These are phyloP conservation scores for Poecilobothrus nobilitatus DNA, from an alignment of 2,888 invertebrate genomes.

Conservation along the genomic window DNA sequence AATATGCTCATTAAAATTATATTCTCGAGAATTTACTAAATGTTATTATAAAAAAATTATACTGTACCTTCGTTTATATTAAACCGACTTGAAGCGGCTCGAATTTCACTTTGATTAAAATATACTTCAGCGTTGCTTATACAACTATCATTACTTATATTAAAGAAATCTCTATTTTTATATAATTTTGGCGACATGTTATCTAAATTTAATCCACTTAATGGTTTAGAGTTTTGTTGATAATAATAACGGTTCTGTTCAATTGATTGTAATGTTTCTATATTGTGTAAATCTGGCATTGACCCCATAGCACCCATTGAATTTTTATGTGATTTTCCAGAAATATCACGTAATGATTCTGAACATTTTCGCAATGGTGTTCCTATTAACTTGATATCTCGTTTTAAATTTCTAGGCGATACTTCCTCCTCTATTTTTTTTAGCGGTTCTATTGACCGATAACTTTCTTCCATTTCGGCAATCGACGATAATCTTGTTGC, in stretches of 20 bases:
- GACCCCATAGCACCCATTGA: constrained; percentile 38
- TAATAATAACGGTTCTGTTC: constrained; percentile 42
- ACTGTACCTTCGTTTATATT: constrained; percentile 35
- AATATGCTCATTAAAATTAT: no score
- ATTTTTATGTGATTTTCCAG: constrained; percentile 30
- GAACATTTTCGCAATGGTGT: constrained; percentile 40
- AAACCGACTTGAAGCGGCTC: constrained; percentile 43
- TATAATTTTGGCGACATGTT: constrained; percentile 13
- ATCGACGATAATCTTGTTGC: background rate
- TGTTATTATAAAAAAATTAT: no score
- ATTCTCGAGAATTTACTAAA: no score
- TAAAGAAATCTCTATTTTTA: constrained; percentile 28
- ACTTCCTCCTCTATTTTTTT: background rate
- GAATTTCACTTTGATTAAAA: constrained; percentile 41
- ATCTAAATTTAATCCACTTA: constrained; percentile 15
- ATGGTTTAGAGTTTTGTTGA: constrained; percentile 18
- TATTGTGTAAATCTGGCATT: constrained; percentile 43
- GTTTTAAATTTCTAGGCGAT: constrained; percentile 28
- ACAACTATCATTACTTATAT: constrained; percentile 26
- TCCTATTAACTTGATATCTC: constrained; percentile 37
- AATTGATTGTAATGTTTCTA: constrained; percentile 37
- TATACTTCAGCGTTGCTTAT: constrained; percentile 31
- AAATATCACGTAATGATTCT: constrained; percentile 41
- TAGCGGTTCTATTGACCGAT: background rate
- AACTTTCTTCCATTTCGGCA: constrained; percentile 2